Percentiles rank a stretch among this genome's conserved stretches.
Conservation (phyloP, 2,888 invertebrate genomes). For the Rhimphoctona megacephalus region DNA sequence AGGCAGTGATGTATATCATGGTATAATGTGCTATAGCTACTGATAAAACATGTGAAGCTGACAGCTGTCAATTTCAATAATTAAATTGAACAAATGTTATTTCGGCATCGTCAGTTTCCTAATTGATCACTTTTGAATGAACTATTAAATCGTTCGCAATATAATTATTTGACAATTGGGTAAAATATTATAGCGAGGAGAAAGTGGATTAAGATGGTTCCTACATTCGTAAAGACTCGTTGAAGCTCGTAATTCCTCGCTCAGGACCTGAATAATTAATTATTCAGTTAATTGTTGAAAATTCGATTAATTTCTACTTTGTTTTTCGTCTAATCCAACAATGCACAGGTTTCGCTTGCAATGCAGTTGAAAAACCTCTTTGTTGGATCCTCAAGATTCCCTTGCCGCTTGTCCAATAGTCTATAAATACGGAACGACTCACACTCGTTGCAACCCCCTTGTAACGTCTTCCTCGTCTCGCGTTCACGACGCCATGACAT, state of each 20-base stretch:
- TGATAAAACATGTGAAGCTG: background rate
- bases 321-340: background rate
- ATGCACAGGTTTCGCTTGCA: background rate
- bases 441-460: conserved; percentile 72
- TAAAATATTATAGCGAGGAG: background rate
- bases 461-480: conserved; percentile 41
- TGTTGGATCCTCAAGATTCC: conserved; percentile 44
- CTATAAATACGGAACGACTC: conserved; percentile 76
- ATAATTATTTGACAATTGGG: background rate
- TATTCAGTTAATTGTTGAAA: background rate
- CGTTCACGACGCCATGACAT: conserved; percentile 42
- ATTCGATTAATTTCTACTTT: background rate
- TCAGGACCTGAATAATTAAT: background rate
- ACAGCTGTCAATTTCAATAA: conserved; percentile 6
- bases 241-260: background rate
- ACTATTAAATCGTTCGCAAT: background rate
- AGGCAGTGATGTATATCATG: background rate
- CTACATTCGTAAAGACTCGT: too few relatives aligned
- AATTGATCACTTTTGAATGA: background rate
- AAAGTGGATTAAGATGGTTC: background rate
- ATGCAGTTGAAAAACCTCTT: conserved; percentile 14
- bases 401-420: conserved; percentile 69
- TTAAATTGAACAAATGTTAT: background rate
- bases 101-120: background rate
- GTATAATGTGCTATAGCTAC: background rate